Evolutionary conservation across 2,888 invertebrate species (phyloP).

Genomic region (Diarsia mendica): DNA sequence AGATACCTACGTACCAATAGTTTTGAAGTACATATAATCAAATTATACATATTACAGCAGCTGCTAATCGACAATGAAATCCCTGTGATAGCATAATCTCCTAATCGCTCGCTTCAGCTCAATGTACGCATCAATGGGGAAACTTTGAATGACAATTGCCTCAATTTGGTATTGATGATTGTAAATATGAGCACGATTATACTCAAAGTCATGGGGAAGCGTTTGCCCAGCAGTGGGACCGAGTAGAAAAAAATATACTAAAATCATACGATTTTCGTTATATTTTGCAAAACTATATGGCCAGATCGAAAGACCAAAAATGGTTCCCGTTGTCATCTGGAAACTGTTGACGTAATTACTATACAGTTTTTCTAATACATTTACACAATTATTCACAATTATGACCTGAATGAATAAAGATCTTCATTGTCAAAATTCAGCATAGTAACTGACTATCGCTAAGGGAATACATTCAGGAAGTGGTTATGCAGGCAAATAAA

Average conservation of each 20-base stretch:
- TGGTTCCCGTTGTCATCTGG: too few species aligned
- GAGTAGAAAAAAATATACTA: too few species aligned
- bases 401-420: neutral
- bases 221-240: too few species aligned
- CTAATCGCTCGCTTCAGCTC: neutral
- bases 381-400: neutral
- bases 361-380: too few species aligned
- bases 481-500: constrained; percentile 4
- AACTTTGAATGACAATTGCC: neutral
- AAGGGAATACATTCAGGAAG: neutral
- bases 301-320: too few species aligned
- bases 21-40: constrained; percentile 1
- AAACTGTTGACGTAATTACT: too few species aligned
- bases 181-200: neutral
- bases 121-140: neutral
- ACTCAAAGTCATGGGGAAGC: too few species aligned
- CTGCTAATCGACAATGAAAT: constrained; percentile 11
- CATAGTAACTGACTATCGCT: neutral
- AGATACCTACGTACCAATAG: neutral
- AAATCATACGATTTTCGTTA: too few species aligned
- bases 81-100: constrained; percentile 7
- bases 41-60: constrained; percentile 5
- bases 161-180: neutral
- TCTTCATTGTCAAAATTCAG: too few species aligned
- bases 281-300: too few species aligned